These are phyloP conservation scores for Carpatolechia fugitivella DNA, from an alignment of 2,888 invertebrate species.

Conservation along the genomic window DNA sequence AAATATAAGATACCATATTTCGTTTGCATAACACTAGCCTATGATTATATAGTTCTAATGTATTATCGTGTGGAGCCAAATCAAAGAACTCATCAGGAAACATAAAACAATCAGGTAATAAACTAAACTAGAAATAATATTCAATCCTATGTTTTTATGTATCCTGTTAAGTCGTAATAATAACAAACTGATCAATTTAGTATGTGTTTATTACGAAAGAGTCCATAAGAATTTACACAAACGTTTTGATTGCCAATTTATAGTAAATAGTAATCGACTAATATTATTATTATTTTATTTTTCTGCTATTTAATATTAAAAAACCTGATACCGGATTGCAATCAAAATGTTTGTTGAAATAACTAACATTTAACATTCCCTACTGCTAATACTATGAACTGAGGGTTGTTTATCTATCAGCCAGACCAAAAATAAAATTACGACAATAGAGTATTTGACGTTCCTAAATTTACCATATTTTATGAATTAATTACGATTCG, in stretches of 20 bases:
- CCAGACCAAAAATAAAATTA: too few relatives aligned
- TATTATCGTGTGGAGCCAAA: background rate
- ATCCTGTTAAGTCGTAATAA: background rate
- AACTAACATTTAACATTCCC: conserved; percentile 1
- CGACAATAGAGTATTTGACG: too few relatives aligned
- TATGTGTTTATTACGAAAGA: background rate
- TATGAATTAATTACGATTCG: too few relatives aligned
- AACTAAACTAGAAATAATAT: too few relatives aligned
- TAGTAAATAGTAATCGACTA: too few relatives aligned
- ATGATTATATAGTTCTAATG: background rate
- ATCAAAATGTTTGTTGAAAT: background rate
- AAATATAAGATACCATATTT: too few relatives aligned
- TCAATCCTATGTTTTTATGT: too few relatives aligned
- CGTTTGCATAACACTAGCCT: background rate
- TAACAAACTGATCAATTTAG: background rate
- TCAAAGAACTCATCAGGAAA: background rate
- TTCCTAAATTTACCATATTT: too few relatives aligned
- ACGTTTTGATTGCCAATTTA: too few relatives aligned
- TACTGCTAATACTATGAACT: background rate
- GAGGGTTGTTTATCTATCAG: background rate
- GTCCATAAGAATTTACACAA: too few relatives aligned
- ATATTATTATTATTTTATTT: background rate
- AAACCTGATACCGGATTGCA: background rate
- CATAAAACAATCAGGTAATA: too few relatives aligned
- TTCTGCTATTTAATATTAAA: background rate